These are phyloP conservation scores for Phaetusa simplex DNA, from an alignment of 2,113 vertebrate genomes.

Conservation along the genomic window DNA sequence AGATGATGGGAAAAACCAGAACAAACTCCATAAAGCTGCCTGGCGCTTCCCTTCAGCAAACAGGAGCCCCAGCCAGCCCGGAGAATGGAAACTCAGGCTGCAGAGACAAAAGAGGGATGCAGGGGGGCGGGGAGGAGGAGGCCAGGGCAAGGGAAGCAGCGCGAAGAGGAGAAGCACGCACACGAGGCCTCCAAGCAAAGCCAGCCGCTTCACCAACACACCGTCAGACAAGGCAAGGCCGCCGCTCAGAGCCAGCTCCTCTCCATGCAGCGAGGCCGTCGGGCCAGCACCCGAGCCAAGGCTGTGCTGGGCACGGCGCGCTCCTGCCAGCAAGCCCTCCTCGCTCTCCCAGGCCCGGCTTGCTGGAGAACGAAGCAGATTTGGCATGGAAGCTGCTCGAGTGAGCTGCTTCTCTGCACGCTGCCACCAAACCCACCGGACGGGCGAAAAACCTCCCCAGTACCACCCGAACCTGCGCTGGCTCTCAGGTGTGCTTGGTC, in stretches of 20 bases:
- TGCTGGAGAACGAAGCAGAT: fast-evolving
- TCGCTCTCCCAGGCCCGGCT: not conserved
- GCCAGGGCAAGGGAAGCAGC: conserved; percentile 8
- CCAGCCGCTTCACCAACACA: not conserved
- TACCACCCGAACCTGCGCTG: not conserved
- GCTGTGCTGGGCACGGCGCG: fast-evolving
- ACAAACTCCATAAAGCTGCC: conserved; percentile 20
- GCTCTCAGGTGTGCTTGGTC: not conserved
- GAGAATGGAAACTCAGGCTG: conserved; percentile 8
- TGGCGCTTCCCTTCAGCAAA: conserved; percentile 6
- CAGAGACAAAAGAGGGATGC: not conserved
- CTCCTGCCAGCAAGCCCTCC: not conserved
- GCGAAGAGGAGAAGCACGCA: not conserved
- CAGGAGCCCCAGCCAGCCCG: not conserved
- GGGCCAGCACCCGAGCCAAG: not conserved
- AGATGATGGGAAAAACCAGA: not conserved
- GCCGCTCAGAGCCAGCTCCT: not conserved
- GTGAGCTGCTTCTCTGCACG: not conserved
- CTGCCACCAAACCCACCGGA: not conserved
- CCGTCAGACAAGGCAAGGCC: fast-evolving
- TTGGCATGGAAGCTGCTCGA: not conserved
- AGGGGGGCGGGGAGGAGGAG: not conserved
- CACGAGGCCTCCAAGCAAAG: not conserved
- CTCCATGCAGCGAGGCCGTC: fast-evolving
- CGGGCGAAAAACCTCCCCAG: not conserved